Conservation (phyloP, 2,888 invertebrate species). For the Argynnis bischoffii region DNA sequence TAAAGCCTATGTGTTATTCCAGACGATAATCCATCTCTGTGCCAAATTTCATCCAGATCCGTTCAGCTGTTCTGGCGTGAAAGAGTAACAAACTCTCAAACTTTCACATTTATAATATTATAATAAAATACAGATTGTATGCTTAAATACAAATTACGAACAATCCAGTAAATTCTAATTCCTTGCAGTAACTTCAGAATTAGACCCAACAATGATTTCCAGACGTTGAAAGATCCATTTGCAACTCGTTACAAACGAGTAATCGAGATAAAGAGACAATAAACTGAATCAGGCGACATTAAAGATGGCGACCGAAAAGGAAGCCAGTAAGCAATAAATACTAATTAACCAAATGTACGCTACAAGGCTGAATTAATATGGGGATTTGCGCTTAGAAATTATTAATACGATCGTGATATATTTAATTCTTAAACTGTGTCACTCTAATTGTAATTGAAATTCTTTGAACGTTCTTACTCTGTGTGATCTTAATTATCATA, state of each 20-base stretch:
- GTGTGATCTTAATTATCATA: background rate
- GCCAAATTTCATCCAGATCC: too few relatives aligned
- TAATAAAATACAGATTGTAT: too few relatives aligned
- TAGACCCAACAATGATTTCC: constrained; percentile 11
- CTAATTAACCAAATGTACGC: constrained; percentile 67
- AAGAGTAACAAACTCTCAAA: too few relatives aligned
- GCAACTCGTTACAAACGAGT: constrained; percentile 24
- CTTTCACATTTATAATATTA: too few relatives aligned
- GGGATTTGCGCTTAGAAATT: constrained; percentile 62
- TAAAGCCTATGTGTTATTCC: too few relatives aligned
- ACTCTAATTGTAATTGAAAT: background rate
- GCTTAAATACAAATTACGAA: too few relatives aligned
- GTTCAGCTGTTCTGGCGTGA: too few relatives aligned
- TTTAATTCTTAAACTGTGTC: constrained; percentile 17
- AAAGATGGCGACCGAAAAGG: constrained; percentile 42
- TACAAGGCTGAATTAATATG: constrained; percentile 72
- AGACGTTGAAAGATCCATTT: constrained; percentile 22
- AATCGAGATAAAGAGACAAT: constrained; percentile 36
- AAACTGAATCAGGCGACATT: constrained; percentile 39
- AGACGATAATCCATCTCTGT: too few relatives aligned
- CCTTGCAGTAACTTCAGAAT: constrained; percentile 3
- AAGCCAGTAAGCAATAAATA: constrained; percentile 51
- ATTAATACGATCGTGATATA: constrained; percentile 43
- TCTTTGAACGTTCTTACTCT: background rate
- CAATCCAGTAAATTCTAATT: background rate